Evolutionary conservation across 2,113 vertebrate genomes (phyloP).

Genomic region (Brachypodius melanocephalos): DNA sequence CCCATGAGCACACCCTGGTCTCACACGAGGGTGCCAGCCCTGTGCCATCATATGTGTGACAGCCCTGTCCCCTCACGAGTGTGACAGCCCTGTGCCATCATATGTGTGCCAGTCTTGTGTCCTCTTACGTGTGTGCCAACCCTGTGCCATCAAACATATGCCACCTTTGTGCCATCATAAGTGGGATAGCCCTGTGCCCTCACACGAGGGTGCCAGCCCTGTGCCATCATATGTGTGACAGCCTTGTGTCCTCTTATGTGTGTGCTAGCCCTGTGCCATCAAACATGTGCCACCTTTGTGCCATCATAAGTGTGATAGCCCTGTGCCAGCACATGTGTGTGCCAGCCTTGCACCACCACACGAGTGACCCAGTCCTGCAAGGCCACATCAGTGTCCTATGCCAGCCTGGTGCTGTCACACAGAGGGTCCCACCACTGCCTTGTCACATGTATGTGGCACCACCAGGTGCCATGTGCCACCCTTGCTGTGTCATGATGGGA

Average conservation of each 20-base stretch:
- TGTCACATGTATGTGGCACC: neutral
- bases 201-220: neutral
- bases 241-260: neutral
- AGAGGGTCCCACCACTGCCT: neutral
- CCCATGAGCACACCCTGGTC: rapidly evolving
- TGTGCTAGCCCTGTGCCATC: neutral
- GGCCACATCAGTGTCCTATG: no score
- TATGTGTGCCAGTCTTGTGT: neutral
- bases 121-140: rapidly evolving
- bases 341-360: neutral
- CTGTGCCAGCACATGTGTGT: neutral
- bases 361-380: neutral
- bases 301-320: neutral
- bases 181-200: neutral
- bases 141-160: neutral
- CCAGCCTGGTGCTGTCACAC: neutral
- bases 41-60: rapidly evolving
- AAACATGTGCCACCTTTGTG: neutral
- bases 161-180: rapidly evolving
- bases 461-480: neutral
- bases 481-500: neutral
- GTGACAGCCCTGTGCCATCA: neutral
- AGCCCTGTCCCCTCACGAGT: neutral
- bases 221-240: rapidly evolving
- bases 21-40: neutral